Evolutionary conservation across 92 coral and sea anemone species (phyloP), one percentile per base, ranked within the genome.

Genomic region (Heteractis magnifica): DNA sequence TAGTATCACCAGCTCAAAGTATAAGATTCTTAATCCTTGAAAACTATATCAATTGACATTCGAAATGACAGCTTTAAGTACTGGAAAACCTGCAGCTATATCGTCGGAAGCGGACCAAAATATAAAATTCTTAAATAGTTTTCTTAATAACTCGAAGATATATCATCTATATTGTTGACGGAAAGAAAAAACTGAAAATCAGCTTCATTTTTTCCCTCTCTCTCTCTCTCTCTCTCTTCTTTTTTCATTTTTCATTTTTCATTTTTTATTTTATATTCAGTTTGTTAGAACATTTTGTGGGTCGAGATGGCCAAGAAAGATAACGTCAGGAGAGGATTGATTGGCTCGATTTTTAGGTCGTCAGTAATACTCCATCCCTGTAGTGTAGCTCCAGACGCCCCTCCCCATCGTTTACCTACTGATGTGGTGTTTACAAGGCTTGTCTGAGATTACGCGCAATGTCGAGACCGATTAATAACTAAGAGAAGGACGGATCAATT

Each of bases 391-490:
- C 19, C 50, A 41, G 50, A 49, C 10, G 78, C 78, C 21, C 78
- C 78, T 44, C 52, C 78, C 56, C 55, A 74, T 14, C 55, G 53
- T 74, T 74, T 74, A 74, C 19, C 78, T 49, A 74, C 52, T 74
- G 56, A 21, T 81, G 65, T n/a, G 59, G 14, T 79, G 75, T 79
- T 79, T 79, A 53, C 84, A 20, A 41, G 74, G 51, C 56, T 81
- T 68, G 77, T 52, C 65, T 70, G 20, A 58, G 44, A 68, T 49
- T 81, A 81, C 56, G 55, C 73, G 49, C 15, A 52, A 10, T 81
- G 84, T 81, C 84, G 70, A 75, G 53, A 68, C 72, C 64, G 84
- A 52, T 81, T 81, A 81, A 70, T 81, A 72, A 49, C 21, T 7
- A 11, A 76, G 44, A 41, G 52, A 21, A 78, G 70, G 65, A 78